Evolutionary conservation across 2,888 invertebrate genomes (phyloP).

Genomic region (Ochropleura leucogaster): DNA sequence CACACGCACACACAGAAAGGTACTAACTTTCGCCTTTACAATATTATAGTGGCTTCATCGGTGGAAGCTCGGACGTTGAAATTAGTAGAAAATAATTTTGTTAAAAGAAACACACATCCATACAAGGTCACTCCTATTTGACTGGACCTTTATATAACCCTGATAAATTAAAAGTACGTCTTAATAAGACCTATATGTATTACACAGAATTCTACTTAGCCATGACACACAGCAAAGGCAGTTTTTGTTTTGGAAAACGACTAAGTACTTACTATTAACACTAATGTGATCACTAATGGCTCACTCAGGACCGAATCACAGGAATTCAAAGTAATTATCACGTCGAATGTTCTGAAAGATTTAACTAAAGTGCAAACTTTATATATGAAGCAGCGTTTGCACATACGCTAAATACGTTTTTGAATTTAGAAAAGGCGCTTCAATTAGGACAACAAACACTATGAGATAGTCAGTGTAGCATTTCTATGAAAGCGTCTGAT

Average conservation of each 20-base stretch:
- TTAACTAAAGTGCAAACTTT: neutral
- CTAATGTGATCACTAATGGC: neutral
- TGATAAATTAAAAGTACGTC: neutral
- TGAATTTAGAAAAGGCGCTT: conserved; percentile 12
- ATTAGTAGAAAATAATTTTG: neutral
- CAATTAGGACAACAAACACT: conserved; percentile 23
- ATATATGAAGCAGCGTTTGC: neutral
- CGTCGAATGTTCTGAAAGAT: neutral
- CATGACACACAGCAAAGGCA: neutral
- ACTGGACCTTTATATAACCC: neutral
- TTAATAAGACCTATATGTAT: neutral
- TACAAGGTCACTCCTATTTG: neutral
- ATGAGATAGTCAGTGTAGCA: neutral
- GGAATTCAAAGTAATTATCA: neutral
- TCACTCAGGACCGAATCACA: neutral
- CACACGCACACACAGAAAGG: no score
- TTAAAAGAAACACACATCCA: neutral
- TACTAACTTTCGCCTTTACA: no score
- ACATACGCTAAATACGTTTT: neutral
- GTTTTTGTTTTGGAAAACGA: neutral
- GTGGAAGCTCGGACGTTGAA: neutral
- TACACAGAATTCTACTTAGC: neutral
- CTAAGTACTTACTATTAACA: neutral
- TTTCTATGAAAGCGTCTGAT: conserved; percentile 4
- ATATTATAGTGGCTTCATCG: neutral